These are phyloP conservation scores for Lates calcarifer DNA, from an alignment of 2,113 vertebrate species.

Conservation along the genomic window DNA sequence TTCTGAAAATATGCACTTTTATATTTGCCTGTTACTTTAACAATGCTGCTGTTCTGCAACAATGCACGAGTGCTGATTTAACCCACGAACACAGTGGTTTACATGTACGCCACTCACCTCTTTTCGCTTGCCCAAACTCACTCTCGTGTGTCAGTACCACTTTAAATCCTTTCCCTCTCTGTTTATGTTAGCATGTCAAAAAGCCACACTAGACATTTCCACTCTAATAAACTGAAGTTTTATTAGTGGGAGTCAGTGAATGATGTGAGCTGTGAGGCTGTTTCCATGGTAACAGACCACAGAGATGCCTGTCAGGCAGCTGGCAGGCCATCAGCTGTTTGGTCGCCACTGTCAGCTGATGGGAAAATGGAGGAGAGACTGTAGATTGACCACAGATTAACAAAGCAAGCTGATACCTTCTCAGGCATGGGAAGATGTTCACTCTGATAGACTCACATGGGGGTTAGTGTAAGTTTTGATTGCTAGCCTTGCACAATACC, in stretches of 20 bases:
- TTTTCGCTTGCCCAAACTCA: conserved; percentile 27
- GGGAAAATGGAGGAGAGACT: conserved; percentile 27
- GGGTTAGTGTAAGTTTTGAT: background rate
- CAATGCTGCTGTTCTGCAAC: conserved; percentile 8
- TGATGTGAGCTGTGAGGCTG: conserved; percentile 52
- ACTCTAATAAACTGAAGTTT: conserved; percentile 72
- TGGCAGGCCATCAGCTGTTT: conserved; percentile 49
- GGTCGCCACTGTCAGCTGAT: conserved; percentile 52
- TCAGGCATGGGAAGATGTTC: conserved; percentile 29
- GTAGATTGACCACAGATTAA: conserved; percentile 17
- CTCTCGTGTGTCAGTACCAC: conserved; percentile 59
- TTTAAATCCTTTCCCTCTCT: conserved; percentile 62
- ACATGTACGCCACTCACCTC: conserved; percentile 30
- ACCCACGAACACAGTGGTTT: conserved; percentile 57
- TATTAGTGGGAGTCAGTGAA: conserved; percentile 64
- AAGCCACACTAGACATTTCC: conserved; percentile 74
- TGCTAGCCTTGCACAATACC: background rate
- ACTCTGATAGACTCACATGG: background rate
- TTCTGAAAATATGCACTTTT: conserved; percentile 38
- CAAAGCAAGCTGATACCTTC: conserved; percentile 4
- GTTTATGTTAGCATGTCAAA: conserved; percentile 74
- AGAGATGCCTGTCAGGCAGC: conserved; percentile 64
- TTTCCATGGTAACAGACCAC: conserved; percentile 67
- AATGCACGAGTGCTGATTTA: conserved; percentile 47
- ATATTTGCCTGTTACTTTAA: conserved; percentile 41